These are phyloP conservation scores for Ametastegia equiseti DNA, from an alignment of 2,888 invertebrate species.

Conservation along the genomic window DNA sequence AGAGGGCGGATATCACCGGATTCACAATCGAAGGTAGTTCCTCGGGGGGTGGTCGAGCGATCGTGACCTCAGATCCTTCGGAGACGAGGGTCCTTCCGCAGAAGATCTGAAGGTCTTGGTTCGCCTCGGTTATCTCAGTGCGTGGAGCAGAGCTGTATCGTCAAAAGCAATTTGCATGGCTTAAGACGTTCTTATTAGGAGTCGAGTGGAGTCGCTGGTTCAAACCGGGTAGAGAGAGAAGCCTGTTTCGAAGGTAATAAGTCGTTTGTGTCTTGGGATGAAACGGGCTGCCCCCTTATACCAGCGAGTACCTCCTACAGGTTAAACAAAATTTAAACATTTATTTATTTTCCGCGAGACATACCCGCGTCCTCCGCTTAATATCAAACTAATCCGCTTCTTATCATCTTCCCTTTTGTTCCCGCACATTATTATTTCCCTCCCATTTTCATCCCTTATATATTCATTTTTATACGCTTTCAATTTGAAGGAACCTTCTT, in stretches of 20 bases:
- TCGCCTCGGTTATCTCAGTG: neutral
- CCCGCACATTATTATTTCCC: neutral
- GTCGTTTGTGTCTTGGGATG: conserved; percentile 33
- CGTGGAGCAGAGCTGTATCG: conserved; percentile 7
- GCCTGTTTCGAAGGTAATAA: conserved; percentile 35
- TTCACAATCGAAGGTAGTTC: neutral
- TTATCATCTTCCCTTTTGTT: neutral
- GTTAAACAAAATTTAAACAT: conserved; percentile 32
- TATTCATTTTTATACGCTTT: neutral
- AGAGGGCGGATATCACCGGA: neutral
- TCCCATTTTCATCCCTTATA: neutral
- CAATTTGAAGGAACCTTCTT: too few species aligned
- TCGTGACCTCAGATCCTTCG: neutral
- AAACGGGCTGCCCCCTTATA: conserved; percentile 15
- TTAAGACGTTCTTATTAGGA: conserved; percentile 41
- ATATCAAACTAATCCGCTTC: neutral
- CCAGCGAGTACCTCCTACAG: too few species aligned
- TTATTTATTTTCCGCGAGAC: conserved; percentile 28
- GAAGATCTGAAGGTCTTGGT: conserved; percentile 10
- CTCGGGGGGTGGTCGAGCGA: neutral
- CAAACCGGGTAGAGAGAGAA: neutral
- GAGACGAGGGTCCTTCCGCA: neutral
- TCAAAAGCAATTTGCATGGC: conserved; percentile 43
- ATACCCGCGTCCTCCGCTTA: neutral
- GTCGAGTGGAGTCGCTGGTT: conserved; percentile 36